These are phyloP conservation scores for Panonychus citri DNA, from an alignment of 1,140 invertebrate species.

Conservation along the genomic window DNA sequence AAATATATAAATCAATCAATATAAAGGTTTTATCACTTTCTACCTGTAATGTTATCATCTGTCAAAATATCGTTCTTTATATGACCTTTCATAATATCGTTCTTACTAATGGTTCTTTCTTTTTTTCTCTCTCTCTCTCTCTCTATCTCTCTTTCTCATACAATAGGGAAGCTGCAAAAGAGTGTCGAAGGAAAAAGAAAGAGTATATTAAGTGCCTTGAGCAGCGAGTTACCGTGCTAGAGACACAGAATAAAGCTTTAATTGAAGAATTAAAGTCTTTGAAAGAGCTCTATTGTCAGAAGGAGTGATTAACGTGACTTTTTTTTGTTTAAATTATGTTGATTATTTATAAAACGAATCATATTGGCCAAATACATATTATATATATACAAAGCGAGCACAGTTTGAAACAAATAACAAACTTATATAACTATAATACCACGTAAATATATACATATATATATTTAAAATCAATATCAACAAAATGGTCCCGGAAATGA, in stretches of 20 bases:
- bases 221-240: slow-evolving; percentile 91
- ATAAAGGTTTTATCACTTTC: no score
- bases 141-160: slow-evolving; percentile 8
- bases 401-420: no score
- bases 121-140: no score
- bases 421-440: no score
- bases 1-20: slow-evolving; percentile 9
- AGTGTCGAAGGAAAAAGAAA: slow-evolving; percentile 97
- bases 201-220: slow-evolving; percentile 99
- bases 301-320: slow-evolving; percentile 13
- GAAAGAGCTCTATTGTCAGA: slow-evolving; percentile 91
- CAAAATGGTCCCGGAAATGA: no score
- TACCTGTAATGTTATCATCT: no score
- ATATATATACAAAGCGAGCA: no score
- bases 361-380: no score
- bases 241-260: slow-evolving; percentile 98
- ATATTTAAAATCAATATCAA: no score
- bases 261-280: slow-evolving; percentile 97
- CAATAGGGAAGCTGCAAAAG: slow-evolving; percentile 78
- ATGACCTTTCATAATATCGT: background rate
- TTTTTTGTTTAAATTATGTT: no score
- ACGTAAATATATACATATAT: no score
- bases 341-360: no score
- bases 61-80: background rate
- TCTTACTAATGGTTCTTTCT: background rate